Conservation (phyloP, 2,113 vertebrate species). For the Campylorhamphus procurvoides region DNA sequence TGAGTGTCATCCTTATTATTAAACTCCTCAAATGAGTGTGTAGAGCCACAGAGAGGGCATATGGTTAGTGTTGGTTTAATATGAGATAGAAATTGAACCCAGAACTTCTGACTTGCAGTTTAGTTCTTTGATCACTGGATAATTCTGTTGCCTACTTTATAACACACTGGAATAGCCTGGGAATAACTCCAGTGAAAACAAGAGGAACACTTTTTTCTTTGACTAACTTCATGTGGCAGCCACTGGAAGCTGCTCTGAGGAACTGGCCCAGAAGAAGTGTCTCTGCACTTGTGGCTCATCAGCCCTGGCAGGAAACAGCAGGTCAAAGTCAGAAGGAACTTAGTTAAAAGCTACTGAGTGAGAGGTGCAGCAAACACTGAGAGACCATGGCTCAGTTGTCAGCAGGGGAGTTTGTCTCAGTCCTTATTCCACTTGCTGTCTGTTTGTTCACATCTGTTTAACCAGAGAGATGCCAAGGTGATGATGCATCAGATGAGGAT, state of each 20-base stretch:
- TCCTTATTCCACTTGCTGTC: background rate
- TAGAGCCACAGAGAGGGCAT: background rate
- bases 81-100: conserved; percentile 6
- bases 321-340: conserved; percentile 10
- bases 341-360: background rate
- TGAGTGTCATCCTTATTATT: background rate
- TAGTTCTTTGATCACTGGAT: background rate
- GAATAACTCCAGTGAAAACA: conserved; percentile 33
- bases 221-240: background rate
- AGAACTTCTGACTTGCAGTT: conserved; percentile 31
- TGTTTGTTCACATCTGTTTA: background rate
- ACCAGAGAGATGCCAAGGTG: background rate
- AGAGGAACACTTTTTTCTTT: background rate
- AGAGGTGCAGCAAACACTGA: background rate
- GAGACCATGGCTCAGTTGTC: background rate
- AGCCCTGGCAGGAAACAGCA: background rate
- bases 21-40: background rate
- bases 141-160: background rate
- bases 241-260: background rate
- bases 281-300: background rate
- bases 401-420: background rate
- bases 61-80: background rate
- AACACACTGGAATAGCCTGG: background rate
- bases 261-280: background rate
- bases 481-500: background rate